A percentile compares a stretch with the other conserved stretches of the same genome.
phyloP scores from a whole-genome alignment of 2,888 invertebrate species.

The Nomada hirtipes region DNA sequence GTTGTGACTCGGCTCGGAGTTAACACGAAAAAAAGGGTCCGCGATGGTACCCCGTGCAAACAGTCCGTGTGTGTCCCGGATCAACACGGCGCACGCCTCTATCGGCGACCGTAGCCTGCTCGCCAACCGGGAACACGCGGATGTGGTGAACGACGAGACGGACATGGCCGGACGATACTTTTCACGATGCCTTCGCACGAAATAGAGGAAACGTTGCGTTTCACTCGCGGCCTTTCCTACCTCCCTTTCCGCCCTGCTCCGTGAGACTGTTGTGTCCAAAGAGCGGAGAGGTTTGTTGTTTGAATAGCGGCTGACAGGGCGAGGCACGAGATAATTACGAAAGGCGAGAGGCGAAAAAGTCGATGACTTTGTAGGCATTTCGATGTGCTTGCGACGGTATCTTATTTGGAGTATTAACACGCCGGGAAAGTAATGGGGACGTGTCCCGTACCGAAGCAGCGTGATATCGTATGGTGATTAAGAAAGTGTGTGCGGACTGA shows the following conservation, averaged over 20 bases:
- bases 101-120: constrained; percentile 62
- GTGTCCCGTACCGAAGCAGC: neutral
- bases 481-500: too few relatives aligned
- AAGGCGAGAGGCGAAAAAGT: neutral
- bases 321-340: constrained; percentile 20
- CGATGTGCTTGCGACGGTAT: neutral
- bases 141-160: constrained; percentile 28
- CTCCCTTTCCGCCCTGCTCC: neutral
- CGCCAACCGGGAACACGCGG: constrained; percentile 38
- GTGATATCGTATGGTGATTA: too few relatives aligned
- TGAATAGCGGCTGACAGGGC: constrained; percentile 2
- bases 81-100: constrained; percentile 75
- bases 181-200: constrained; percentile 10
- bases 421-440: neutral
- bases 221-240: neutral
- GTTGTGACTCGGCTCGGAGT: constrained; percentile 77
- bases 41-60: constrained; percentile 78
- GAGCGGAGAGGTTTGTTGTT: constrained; percentile 20
- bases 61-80: constrained; percentile 77
- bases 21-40: constrained; percentile 73
- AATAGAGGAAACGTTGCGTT: constrained; percentile 21
- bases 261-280: constrained; percentile 3
- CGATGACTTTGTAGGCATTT: neutral
- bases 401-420: neutral
- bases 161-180: constrained; percentile 36